phyloP scores from a whole-genome alignment of 2,113 vertebrate genomes.

The Gila orcuttii region DNA sequence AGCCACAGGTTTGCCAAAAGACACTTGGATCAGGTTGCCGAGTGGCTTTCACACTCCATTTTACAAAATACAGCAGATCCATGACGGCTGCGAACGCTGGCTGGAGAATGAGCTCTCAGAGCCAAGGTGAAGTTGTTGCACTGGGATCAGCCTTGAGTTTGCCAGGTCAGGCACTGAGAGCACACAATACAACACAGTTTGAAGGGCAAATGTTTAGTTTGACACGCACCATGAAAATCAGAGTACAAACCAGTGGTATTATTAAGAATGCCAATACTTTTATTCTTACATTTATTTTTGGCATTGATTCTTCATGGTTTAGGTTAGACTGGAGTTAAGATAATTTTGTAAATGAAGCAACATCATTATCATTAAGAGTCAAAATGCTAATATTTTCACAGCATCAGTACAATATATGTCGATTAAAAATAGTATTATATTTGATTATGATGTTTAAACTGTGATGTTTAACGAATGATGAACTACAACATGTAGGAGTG shows the following conservation, averaged over 20 bases:
- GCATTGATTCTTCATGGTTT: not conserved
- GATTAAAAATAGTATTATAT: not conserved
- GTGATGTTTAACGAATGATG: not conserved
- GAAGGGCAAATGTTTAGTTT: not conserved
- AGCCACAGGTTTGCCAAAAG: constrained; percentile 1
- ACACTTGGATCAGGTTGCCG: constrained; percentile 8
- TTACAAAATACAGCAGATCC: constrained; percentile 7
- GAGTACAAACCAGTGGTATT: not conserved
- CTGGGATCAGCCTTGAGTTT: not conserved
- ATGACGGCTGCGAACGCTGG: constrained; percentile 7
- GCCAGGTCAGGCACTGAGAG: constrained; percentile 11
- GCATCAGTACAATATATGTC: not conserved
- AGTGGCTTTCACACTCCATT: constrained; percentile 30
- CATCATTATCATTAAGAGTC: not conserved
- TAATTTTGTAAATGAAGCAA: not conserved
- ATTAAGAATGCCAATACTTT: not conserved
- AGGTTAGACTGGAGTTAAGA: not conserved
- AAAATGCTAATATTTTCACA: not conserved
- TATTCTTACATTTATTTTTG: not conserved
- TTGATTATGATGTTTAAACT: not conserved
- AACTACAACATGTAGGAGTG: not conserved
- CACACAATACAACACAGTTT: not conserved
- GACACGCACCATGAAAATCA: not conserved
- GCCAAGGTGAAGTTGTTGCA: not conserved
- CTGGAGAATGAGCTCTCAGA: not conserved